Conservation (phyloP, 2,888 invertebrate species). For the Osmoderma eremita region DNA sequence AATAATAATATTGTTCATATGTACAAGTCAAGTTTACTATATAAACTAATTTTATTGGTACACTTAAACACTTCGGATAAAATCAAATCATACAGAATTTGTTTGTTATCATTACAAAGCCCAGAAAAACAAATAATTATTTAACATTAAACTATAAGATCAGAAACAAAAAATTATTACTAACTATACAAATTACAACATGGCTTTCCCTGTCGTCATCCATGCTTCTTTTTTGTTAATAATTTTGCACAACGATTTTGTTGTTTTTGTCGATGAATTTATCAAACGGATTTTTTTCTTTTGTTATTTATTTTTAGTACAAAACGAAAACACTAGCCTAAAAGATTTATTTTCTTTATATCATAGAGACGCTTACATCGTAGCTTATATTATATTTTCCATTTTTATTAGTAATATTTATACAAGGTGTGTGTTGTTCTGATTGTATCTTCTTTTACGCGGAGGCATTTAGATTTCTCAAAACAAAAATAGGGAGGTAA, state of each 20-base stretch:
- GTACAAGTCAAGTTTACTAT: constrained; percentile 41
- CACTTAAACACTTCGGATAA: constrained; percentile 44
- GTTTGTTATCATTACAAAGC: constrained; percentile 42
- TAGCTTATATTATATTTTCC: no score
- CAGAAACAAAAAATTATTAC: constrained; percentile 39
- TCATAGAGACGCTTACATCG: no score
- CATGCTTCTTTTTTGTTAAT: background rate
- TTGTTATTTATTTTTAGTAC: no score
- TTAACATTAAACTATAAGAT: constrained; percentile 41
- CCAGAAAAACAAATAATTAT: constrained; percentile 29
- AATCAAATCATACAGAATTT: constrained; percentile 45
- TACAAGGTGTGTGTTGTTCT: no score
- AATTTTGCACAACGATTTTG: background rate
- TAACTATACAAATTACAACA: constrained; percentile 43
- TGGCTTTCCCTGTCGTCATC: constrained; percentile 33
- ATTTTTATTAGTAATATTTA: no score
- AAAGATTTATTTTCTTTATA: no score
- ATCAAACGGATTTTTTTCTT: no score
- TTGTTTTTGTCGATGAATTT: no score
- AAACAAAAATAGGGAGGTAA: no score
- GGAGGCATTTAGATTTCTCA: no score
- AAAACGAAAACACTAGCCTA: no score
- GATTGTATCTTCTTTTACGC: no score
- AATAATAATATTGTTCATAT: constrained; percentile 45
- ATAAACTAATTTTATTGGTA: constrained; percentile 42